A percentile compares a stretch with the other conserved stretches of the same genome.
Conservation (phyloP, 2,113 vertebrate species). For the Meles meles region DNA sequence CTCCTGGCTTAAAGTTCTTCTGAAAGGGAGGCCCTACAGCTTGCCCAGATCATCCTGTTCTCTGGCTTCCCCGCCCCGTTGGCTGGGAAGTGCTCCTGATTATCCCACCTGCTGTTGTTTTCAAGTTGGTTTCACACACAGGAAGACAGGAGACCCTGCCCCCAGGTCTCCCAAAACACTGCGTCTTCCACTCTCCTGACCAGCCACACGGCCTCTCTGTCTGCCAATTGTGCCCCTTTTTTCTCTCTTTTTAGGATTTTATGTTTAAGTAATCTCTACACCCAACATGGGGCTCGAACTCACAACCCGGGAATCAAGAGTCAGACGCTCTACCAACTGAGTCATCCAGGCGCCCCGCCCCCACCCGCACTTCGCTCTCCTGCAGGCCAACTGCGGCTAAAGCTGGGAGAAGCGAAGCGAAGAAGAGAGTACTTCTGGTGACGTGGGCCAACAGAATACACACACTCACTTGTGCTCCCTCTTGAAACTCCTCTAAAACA, state of each 20-base stretch:
- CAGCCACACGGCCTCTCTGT: neutral
- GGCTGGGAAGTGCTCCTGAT: neutral
- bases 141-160: neutral
- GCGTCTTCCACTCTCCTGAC: neutral
- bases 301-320: neutral
- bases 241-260: neutral
- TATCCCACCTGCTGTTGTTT: neutral
- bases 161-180: no score
- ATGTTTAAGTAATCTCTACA: neutral
- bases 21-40: neutral
- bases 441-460: neutral
- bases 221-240: neutral
- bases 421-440: neutral
- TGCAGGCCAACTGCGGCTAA: neutral
- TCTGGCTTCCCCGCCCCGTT: neutral
- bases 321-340: neutral
- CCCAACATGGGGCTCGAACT: neutral
- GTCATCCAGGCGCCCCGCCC: neutral
- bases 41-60: neutral
- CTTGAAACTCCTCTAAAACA: neutral
- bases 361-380: neutral
- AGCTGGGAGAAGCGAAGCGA: neutral
- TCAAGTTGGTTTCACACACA: neutral
- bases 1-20: neutral
- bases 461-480: neutral